phyloP scores from a whole-genome alignment of 2,888 invertebrate genomes.

The Dicyrtoma fusca region DNA sequence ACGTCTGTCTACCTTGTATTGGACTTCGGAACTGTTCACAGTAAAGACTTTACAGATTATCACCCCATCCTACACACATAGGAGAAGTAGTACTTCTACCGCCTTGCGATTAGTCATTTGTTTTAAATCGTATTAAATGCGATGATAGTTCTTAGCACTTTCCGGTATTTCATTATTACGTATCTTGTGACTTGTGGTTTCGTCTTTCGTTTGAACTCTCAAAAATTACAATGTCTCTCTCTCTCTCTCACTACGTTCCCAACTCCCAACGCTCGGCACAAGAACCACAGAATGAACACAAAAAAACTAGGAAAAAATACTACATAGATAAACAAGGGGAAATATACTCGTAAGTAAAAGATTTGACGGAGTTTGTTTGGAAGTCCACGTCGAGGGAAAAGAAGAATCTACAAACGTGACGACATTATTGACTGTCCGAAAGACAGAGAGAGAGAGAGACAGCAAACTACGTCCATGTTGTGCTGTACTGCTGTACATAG shows the following conservation, averaged over 20 bases:
- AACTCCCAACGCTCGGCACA: not conserved
- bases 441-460: not conserved
- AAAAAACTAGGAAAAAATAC: too few species aligned
- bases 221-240: too few species aligned
- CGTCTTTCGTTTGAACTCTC: not conserved
- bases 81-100: slow-evolving; percentile 11
- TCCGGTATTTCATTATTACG: not conserved
- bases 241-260: not conserved
- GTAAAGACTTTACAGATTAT: too few species aligned
- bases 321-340: slow-evolving; percentile 5
- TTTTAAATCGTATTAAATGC: slow-evolving; percentile 18
- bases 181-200: not conserved
- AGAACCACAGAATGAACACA: not conserved
- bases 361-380: too few species aligned
- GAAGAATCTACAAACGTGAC: slow-evolving; percentile 6
- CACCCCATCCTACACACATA: too few species aligned
- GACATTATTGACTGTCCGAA: not conserved
- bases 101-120: slow-evolving; percentile 14
- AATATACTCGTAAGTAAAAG: not conserved
- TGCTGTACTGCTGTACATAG: too few species aligned
- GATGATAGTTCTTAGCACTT: slow-evolving; percentile 13
- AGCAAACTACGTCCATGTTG: too few species aligned
- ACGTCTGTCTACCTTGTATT: too few species aligned
- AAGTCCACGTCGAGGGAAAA: not conserved
- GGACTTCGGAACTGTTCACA: too few species aligned